A percentile compares a stretch with the other conserved stretches of the same genome.
Evolutionary conservation across 2,797 vertebrate species (phyloP).

Genomic region (Thalassophryne amazonica): DNA sequence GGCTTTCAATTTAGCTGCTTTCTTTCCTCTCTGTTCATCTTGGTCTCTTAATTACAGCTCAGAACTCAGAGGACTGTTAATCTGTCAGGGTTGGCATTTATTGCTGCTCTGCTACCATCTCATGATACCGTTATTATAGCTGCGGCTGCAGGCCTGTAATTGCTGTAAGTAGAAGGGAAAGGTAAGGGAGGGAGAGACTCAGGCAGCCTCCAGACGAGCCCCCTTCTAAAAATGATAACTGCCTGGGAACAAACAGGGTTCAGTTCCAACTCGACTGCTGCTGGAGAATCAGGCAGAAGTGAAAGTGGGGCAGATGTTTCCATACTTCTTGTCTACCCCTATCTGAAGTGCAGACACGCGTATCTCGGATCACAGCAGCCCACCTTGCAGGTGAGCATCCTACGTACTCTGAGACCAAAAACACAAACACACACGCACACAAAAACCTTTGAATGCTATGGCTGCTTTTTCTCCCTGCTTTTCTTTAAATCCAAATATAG

Average conservation of each 20-base stretch:
- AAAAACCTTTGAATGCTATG: constrained; percentile 70
- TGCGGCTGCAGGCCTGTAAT: constrained; percentile 79
- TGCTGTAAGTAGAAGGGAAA: constrained; percentile 79
- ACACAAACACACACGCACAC: constrained; percentile 43
- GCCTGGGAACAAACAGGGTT: constrained; percentile 43
- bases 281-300: constrained; percentile 13
- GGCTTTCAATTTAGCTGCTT: constrained; percentile 33
- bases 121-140: constrained; percentile 85
- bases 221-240: constrained; percentile 63
- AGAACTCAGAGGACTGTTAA: constrained; percentile 75
- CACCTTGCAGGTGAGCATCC: constrained; percentile 43
- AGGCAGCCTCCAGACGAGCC: constrained; percentile 53
- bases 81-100: constrained; percentile 82
- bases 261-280: constrained; percentile 62
- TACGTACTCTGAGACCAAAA: too few relatives aligned
- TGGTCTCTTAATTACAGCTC: constrained; percentile 81
- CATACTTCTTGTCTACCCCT: too few relatives aligned
- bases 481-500: constrained; percentile 76
- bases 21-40: constrained; percentile 43
- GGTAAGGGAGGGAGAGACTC: constrained; percentile 60
- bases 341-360: constrained; percentile 14
- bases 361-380: constrained; percentile 22
- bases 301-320: neutral
- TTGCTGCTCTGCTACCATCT: constrained; percentile 79
- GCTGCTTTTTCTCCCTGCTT: constrained; percentile 50